phyloP scores from a whole-genome alignment of 2,797 vertebrate genomes.

The Benthosema pterotum region DNA sequence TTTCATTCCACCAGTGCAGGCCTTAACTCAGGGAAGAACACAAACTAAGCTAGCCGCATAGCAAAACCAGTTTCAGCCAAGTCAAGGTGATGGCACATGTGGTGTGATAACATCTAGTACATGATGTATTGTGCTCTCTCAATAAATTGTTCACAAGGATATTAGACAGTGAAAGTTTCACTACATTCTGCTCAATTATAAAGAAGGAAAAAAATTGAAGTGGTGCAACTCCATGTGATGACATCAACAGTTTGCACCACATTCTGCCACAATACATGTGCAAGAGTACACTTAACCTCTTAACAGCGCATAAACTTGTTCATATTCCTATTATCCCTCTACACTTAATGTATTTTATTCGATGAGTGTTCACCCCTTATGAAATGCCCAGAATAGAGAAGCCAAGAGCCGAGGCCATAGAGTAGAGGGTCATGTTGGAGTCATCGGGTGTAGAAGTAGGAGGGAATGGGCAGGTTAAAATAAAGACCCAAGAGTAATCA shows the following conservation, averaged over 20 bases:
- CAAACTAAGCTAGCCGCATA: no score
- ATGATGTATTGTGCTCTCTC: neutral
- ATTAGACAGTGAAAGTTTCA: neutral
- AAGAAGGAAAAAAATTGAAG: no score
- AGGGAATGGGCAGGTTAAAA: no score
- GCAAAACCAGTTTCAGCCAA: slow-evolving; percentile 14
- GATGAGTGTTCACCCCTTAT: no score
- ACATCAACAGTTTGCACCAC: slow-evolving; percentile 25
- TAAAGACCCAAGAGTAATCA: neutral
- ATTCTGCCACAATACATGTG: slow-evolving; percentile 38
- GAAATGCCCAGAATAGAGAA: no score
- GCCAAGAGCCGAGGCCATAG: slow-evolving; percentile 21
- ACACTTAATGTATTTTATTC: no score
- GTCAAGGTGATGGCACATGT: neutral
- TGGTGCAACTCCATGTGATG: no score
- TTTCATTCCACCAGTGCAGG: no score
- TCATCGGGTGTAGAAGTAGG: slow-evolving; percentile 36
- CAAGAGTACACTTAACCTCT: slow-evolving; percentile 15
- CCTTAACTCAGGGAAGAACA: no score
- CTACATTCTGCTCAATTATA: neutral
- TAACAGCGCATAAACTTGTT: no score
- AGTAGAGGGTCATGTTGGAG: slow-evolving; percentile 55
- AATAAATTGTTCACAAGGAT: neutral
- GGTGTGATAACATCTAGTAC: neutral
- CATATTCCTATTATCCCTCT: no score